phyloP scores from a whole-genome alignment of 2,113 vertebrate genomes.

The Thalassarche chlororhynchos region DNA sequence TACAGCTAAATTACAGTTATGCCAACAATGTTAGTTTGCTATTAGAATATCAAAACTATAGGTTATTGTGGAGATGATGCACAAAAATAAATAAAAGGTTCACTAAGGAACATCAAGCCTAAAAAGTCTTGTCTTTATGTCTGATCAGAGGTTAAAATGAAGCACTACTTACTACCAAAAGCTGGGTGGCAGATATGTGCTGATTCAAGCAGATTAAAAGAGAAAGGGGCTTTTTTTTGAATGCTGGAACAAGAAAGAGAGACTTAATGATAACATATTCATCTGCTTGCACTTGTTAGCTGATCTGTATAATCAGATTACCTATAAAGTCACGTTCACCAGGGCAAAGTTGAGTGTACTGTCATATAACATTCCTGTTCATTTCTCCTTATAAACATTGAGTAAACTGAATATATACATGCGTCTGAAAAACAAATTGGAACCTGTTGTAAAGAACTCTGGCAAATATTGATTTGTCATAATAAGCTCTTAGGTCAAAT shows the following conservation, averaged over 20 bases:
- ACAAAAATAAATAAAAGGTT: not conserved
- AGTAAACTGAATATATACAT: not conserved
- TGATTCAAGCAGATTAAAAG: not conserved
- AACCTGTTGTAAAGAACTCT: not conserved
- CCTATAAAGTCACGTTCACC: not conserved
- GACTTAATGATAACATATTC: not conserved
- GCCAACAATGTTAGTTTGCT: not conserved
- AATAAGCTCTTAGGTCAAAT: not conserved
- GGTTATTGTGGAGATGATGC: not conserved
- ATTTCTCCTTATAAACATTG: not conserved
- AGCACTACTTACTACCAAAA: not conserved
- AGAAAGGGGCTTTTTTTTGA: not conserved
- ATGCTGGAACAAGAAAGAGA: not conserved
- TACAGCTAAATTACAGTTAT: not conserved
- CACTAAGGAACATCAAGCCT: not conserved
- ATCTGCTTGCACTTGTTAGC: not conserved
- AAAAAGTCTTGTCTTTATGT: not conserved
- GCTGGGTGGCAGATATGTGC: not conserved
- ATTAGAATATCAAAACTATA: not conserved
- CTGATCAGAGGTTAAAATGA: not conserved
- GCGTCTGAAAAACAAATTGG: not conserved
- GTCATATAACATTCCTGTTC: not conserved
- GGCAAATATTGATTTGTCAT: not conserved
- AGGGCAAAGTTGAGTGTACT: not conserved
- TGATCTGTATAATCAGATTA: not conserved